Evolutionary conservation across 2,113 vertebrate genomes (phyloP), one percentile per base, ranked within the genome.

Genomic region (Pseudorhombus dupliciocellatus): DNA sequence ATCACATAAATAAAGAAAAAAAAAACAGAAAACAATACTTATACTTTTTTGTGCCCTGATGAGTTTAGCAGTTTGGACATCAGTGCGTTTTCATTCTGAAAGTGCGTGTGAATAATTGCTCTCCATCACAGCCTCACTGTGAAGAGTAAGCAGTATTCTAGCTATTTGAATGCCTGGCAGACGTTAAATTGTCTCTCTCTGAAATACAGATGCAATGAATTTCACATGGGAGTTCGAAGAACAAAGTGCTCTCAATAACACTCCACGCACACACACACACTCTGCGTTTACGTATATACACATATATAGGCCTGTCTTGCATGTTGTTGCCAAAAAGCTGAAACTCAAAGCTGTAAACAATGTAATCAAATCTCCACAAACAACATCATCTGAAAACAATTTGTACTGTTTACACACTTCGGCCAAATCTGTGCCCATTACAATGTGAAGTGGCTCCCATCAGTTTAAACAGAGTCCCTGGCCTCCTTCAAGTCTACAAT

Each of bases 301-400:
- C 18, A 42, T 7, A 3, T 52, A 31, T 26, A 9, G 73, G 21
- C 24, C 53, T 61, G 15, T 54, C 52, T 54, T 54, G 25, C 2
- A 4, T 54, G 16, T 26, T 54, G 25, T 60, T 65, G 73, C 20
- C 73, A 68, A 81, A 65, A 62, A 58, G 22, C 25, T 65, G 30
- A 78, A 58, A 79, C 51, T 68, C 77, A 80, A 76, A 66, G 64
- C 22, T 84, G 83, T 88, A 87, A 91, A 90, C 84, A 79, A 67
- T 10, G 30, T 63, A 50, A 60, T 63, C 66, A 71, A 70, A 60
- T n/a, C 50, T 48, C 31, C 7, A n/a, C 66, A 66, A 21, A 77
- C 0, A 1, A 55, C 40, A 64, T 63, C 11, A 55, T 61, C 77
- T 59, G 67, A 83, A 61, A 11, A 79, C 18, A 0, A 34, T 64